A percentile compares a stretch with the other conserved stretches of the same genome.
phyloP scores from a whole-genome alignment of 2,888 invertebrate genomes.

The Eurytoma adleriae region DNA sequence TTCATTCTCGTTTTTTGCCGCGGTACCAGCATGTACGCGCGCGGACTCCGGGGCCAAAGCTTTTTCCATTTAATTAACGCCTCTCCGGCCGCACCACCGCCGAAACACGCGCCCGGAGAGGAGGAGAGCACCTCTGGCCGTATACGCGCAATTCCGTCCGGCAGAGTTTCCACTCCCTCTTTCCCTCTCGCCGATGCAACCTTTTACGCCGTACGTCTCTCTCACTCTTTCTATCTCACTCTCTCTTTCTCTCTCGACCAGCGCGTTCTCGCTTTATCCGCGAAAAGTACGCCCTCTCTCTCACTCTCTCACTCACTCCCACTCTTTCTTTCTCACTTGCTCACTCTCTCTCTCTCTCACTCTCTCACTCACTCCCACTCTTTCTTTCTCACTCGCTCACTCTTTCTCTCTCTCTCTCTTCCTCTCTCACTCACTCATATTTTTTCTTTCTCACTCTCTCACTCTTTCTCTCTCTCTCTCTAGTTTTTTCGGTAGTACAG shows the following conservation, averaged over 20 bases:
- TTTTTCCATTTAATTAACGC: conserved; percentile 59
- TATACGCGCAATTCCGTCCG: background rate
- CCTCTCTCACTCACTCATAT: too few species aligned
- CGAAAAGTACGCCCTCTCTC: background rate
- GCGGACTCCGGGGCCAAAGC: conserved; percentile 28
- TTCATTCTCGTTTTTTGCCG: conserved; percentile 37
- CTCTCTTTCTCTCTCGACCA: background rate
- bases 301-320: background rate
- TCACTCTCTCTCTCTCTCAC: too few species aligned
- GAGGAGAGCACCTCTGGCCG: conserved; percentile 56
- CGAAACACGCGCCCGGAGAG: conserved; percentile 62
- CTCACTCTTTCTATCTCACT: background rate
- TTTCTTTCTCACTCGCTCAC: too few species aligned
- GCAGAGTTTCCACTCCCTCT: conserved; percentile 17
- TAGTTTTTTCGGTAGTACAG: background rate
- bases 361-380: too few species aligned
- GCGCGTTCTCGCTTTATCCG: background rate
- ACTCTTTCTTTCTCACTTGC: too few species aligned
- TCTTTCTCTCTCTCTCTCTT: too few species aligned
- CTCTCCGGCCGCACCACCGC: conserved; percentile 5
- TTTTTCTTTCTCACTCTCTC: too few species aligned
- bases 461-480: background rate
- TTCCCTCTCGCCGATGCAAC: conserved; percentile 30
- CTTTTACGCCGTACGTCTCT: conserved; percentile 19
- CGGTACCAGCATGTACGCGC: background rate